A percentile compares a stretch with the other conserved stretches of the same genome.
phyloP scores from a whole-genome alignment of 2,797 vertebrate genomes.

The Esox masquinongy region DNA sequence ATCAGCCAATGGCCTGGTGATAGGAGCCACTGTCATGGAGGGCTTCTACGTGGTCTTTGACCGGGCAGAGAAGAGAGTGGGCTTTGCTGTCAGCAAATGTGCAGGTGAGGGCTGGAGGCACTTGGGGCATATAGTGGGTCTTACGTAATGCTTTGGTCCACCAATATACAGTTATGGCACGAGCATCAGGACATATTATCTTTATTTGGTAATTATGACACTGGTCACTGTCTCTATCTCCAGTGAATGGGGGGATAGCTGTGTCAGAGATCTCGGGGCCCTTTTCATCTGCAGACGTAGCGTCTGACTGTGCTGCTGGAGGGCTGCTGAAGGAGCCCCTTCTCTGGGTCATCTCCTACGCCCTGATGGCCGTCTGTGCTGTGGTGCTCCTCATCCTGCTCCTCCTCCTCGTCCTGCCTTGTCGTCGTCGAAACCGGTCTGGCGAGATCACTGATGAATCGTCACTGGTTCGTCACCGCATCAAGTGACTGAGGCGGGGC shows the following conservation, averaged over 20 bases:
- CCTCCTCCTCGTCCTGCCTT: slow-evolving; percentile 82
- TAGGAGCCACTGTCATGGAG: slow-evolving; percentile 96
- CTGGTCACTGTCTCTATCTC: slow-evolving; percentile 7
- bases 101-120: slow-evolving; percentile 79
- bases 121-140: neutral
- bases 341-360: slow-evolving; percentile 90
- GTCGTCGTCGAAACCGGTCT: slow-evolving; percentile 54
- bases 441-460: slow-evolving; percentile 92
- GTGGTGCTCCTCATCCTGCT: slow-evolving; percentile 83
- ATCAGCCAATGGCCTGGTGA: slow-evolving; percentile 86
- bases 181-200: neutral
- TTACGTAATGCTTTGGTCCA: neutral
- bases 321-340: slow-evolving; percentile 76
- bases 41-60: slow-evolving; percentile 96
- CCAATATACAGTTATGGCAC: neutral
- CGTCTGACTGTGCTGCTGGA: slow-evolving; percentile 79
- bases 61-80: slow-evolving; percentile 83
- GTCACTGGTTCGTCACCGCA: slow-evolving; percentile 90
- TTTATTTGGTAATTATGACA: neutral
- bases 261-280: slow-evolving; percentile 90
- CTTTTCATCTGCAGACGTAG: slow-evolving; percentile 82
- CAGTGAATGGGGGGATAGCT: slow-evolving; percentile 75
- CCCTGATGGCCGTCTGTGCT: slow-evolving; percentile 87
- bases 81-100: slow-evolving; percentile 90
- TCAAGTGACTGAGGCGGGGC: slow-evolving; percentile 84